Evolutionary conservation across 2,888 invertebrate genomes (phyloP).

Genomic region (Terebella lapidaria): DNA sequence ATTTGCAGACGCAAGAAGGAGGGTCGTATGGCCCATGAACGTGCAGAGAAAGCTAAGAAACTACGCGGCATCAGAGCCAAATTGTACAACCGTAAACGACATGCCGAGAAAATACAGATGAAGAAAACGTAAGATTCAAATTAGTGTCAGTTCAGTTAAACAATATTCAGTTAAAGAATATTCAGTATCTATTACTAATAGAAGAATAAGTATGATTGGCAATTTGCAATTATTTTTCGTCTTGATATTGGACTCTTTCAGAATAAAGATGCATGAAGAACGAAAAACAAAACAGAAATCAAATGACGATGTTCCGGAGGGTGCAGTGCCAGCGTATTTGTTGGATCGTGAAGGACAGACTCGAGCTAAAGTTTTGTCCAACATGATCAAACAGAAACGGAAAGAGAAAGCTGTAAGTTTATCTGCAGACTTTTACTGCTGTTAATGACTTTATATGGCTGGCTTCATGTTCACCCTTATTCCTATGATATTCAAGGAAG

Average conservation of each 20-base stretch:
- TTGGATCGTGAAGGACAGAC: constrained; percentile 93
- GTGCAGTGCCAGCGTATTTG: constrained; percentile 92
- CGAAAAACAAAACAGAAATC: constrained; percentile 77
- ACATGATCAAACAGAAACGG: constrained; percentile 98
- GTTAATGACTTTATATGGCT: too few relatives aligned
- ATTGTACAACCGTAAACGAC: constrained; percentile 90
- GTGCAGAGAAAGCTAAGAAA: constrained; percentile 83
- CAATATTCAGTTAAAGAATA: too few relatives aligned
- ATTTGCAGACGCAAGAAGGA: constrained; percentile 72
- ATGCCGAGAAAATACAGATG: constrained; percentile 98
- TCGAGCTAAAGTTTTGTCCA: constrained; percentile 90
- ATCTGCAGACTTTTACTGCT: not conserved
- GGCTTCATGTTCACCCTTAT: too few relatives aligned
- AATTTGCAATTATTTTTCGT: not conserved
- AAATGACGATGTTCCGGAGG: constrained; percentile 70
- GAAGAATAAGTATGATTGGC: not conserved
- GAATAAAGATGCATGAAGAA: constrained; percentile 92
- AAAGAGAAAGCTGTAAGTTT: constrained; percentile 85
- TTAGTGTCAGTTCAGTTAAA: too few relatives aligned
- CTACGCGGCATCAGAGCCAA: constrained; percentile 89
- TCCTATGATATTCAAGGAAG: too few relatives aligned
- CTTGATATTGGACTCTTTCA: constrained; percentile 13
- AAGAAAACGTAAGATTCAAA: constrained; percentile 70
- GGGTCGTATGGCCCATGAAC: constrained; percentile 87
- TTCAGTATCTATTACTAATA: too few relatives aligned